These are phyloP conservation scores for Piaya cayana DNA, from an alignment of 2,113 vertebrate genomes.

Conservation along the genomic window DNA sequence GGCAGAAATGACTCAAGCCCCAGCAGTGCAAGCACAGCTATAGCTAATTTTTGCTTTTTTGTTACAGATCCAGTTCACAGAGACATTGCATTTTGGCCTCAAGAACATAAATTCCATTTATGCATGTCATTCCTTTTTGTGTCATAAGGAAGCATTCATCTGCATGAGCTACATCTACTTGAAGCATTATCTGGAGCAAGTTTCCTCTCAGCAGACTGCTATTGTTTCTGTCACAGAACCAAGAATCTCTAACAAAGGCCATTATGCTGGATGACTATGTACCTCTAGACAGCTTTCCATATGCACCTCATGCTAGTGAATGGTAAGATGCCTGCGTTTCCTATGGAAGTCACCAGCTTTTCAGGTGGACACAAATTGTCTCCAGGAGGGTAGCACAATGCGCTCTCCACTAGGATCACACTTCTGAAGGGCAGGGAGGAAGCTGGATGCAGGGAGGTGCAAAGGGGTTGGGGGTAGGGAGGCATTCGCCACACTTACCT, in stretches of 20 bases:
- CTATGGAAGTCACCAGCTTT: background rate
- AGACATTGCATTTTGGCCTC: background rate
- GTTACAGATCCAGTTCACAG: background rate
- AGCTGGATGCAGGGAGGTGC: no score
- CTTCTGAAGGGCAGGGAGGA: no score
- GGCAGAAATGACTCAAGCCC: background rate
- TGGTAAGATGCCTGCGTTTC: background rate
- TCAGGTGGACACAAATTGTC: background rate
- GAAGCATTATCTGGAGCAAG: background rate
- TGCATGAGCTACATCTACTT: background rate
- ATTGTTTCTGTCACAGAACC: background rate
- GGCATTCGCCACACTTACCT: background rate
- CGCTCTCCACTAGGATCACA: background rate
- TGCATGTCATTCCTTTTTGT: background rate
- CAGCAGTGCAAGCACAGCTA: background rate
- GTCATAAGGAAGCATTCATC: background rate
- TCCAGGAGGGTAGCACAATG: background rate
- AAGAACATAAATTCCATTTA: background rate
- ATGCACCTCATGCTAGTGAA: accelerated
- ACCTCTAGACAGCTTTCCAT: background rate
- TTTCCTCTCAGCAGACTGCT: background rate
- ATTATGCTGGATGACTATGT: accelerated
- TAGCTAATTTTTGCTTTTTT: background rate
- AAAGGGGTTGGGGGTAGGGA: no score
- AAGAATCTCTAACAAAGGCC: background rate